Base-by-base conservation (phyloP, 2,888 invertebrate species). In the Cryptosula pallasiana region DNA sequence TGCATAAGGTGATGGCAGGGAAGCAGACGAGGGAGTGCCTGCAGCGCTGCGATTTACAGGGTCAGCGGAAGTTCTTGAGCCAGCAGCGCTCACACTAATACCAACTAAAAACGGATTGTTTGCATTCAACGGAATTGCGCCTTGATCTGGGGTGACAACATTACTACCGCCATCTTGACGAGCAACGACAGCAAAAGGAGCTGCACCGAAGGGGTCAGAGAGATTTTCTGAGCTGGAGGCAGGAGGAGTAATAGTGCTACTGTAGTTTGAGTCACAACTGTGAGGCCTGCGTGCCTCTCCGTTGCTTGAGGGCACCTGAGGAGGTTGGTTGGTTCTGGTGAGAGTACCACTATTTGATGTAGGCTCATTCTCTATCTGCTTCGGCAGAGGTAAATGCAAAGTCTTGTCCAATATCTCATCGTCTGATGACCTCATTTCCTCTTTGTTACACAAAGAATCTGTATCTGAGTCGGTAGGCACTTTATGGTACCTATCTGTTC, bases 391-490 rank as follows among this genome's bases (percentile, higher is more conserved):
- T 32, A 25, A 54, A 9, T n/a, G 5, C 5, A 27, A 23, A 13
- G 29, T 58, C 16, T 25, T 20, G 5, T 23, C 27, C 27, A 54
- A 32, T 13, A 13, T 9, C 13, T 70, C 70, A 25, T 70, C 70
- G 3, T 69, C 69, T 13, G 20, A 20, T 32, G 63, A 63, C 5
- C 63, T 20, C 25, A 13, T 27, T 5, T 27, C 63, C 3, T 63
- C 63, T 63, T 32, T 63, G n/a, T 63, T 63, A 32, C 63, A 63
- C 9, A 63, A 27, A 9, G 63, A 63, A 32, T 63, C 63, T 13
- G 63, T 63, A 32, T 63, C 63, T 27, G 63, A 63, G 34, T 63
- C 63, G 20, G 63, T 63, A 9, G 27, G 63, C 63, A 63, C 63
- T 29, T 70, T 36, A 23, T 32, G 55, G 25, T 54, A 54, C 70